Conservation (phyloP, 2,888 invertebrate species). For the Alloscopus bannaensis region DNA sequence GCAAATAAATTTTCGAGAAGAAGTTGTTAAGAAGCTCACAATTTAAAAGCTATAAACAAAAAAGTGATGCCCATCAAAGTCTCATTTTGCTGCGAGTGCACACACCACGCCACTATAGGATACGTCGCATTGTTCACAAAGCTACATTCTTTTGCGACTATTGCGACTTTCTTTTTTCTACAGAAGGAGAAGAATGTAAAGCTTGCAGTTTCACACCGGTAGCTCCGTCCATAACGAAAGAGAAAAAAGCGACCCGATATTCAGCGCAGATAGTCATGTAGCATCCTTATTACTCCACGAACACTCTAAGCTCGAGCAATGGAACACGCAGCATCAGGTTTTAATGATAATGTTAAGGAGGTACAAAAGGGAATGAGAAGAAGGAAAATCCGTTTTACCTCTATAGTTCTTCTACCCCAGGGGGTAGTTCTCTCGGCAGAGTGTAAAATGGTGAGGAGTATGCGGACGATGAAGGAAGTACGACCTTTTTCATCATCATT, state of each 20-base stretch:
- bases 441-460: conserved; percentile 2
- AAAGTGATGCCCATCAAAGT: conserved; percentile 13
- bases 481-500: conserved; percentile 39
- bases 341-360: conserved; percentile 30
- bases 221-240: neutral
- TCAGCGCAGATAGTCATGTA: neutral
- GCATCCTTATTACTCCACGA: no score
- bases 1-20: no score
- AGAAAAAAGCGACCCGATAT: neutral
- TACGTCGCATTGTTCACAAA: no score
- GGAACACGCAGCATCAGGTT: neutral
- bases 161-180: no score
- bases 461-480: conserved; percentile 24
- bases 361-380: conserved; percentile 41
- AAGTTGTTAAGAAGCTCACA: conserved; percentile 9
- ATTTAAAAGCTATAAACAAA: conserved; percentile 5
- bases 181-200: neutral
- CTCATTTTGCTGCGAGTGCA: no score
- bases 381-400: conserved; percentile 46
- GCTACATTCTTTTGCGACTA: no score
- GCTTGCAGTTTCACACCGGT: conserved; percentile 21
- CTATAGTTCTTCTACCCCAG: conserved; percentile 34
- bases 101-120: no score
- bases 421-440: conserved; percentile 35
- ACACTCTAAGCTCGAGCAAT: no score